A percentile compares a stretch with the other conserved stretches of the same genome.
Evolutionary conservation across 2,113 vertebrate species (phyloP).

Genomic region (Gymnorhina tibicen): DNA sequence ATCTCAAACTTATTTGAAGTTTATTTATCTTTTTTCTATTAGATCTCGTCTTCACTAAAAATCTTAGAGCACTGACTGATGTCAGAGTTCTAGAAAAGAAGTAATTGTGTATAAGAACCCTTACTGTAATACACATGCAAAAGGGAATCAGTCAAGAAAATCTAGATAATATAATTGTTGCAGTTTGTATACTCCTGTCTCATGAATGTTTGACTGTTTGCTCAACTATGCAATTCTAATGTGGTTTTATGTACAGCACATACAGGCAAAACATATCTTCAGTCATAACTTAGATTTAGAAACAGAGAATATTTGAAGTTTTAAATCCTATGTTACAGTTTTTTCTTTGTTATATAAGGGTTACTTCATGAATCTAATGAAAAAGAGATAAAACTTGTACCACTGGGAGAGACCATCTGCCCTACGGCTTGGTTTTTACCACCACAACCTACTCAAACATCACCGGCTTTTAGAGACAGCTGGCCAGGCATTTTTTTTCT

Average conservation of each 20-base stretch:
- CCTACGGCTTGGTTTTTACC: background rate
- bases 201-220: background rate
- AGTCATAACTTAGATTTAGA: background rate
- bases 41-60: background rate
- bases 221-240: background rate
- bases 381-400: background rate
- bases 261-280: background rate
- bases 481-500: background rate
- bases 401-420: background rate
- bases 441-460: background rate
- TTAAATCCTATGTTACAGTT: background rate
- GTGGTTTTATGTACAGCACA: background rate
- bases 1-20: background rate
- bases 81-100: background rate
- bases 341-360: background rate
- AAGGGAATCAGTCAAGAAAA: background rate
- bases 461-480: background rate
- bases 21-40: background rate
- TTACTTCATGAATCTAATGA: background rate
- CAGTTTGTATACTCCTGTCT: background rate
- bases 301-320: background rate
- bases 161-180: background rate
- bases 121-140: background rate
- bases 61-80: background rate
- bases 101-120: background rate